Evolutionary conservation across 1,140 invertebrate species (phyloP).

Genomic region (Acromyrmex echinatior): DNA sequence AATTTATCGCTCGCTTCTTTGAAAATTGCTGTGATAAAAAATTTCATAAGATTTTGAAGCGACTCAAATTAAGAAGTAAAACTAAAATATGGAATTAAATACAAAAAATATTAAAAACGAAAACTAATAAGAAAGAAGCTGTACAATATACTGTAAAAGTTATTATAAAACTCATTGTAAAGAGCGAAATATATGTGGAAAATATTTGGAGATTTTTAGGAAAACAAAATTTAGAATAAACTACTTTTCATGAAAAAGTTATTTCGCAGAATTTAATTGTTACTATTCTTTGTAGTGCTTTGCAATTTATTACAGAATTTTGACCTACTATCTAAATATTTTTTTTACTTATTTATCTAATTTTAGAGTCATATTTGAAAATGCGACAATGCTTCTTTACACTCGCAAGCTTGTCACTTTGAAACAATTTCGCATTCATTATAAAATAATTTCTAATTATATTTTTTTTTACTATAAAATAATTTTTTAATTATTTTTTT

Average conservation of each 20-base stretch:
- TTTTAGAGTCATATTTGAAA: not conserved
- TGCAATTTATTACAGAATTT: not conserved
- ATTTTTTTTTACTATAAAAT: too few species aligned
- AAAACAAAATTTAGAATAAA: not conserved
- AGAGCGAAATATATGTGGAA: not conserved
- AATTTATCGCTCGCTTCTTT: not conserved
- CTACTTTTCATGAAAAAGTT: not conserved
- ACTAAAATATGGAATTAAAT: too few species aligned
- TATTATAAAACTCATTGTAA: not conserved
- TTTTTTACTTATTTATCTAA: not conserved
- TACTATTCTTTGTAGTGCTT: not conserved
- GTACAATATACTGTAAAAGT: not conserved
- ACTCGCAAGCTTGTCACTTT: not conserved
- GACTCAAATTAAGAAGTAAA: not conserved
- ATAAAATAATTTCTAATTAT: not conserved
- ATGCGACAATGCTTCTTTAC: not conserved
- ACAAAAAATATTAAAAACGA: not conserved
- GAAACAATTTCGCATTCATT: not conserved
- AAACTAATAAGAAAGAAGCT: not conserved
- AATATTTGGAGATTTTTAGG: not conserved
- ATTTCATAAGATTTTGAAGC: not conserved
- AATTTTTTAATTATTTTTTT: too few species aligned
- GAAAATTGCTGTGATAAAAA: conserved; percentile 14
- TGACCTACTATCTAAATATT: not conserved
- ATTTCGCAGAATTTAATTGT: not conserved